These are phyloP conservation scores for Saturnia pavonia DNA, from an alignment of 2,888 invertebrate genomes.

Conservation along the genomic window DNA sequence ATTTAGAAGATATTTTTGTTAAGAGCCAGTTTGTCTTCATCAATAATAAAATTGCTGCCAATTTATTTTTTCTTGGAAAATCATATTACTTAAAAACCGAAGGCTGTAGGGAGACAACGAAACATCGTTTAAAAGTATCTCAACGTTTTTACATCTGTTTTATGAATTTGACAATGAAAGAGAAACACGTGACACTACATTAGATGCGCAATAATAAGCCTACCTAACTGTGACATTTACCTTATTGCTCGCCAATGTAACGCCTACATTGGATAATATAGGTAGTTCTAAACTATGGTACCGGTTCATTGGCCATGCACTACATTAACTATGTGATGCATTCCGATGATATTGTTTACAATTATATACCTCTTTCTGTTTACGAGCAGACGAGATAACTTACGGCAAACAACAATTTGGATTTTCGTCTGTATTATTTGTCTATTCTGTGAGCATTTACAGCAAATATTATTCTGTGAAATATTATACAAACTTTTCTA, in stretches of 20 bases:
- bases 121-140: background rate
- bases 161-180: too few relatives aligned
- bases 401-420: background rate
- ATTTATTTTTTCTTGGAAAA: background rate
- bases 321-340: slow-evolving; percentile 49
- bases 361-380: slow-evolving; percentile 26
- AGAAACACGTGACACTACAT: background rate
- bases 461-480: too few relatives aligned
- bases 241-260: slow-evolving; percentile 48
- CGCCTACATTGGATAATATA: slow-evolving; percentile 28
- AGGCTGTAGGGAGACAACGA: slow-evolving; percentile 22
- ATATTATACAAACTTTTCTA: too few relatives aligned
- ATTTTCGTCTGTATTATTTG: background rate
- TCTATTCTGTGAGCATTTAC: too few relatives aligned
- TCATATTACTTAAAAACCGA: slow-evolving; percentile 10
- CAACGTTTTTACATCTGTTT: too few relatives aligned
- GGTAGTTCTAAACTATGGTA: background rate
- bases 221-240: slow-evolving; percentile 30
- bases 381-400: slow-evolving; percentile 27
- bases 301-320: slow-evolving; percentile 51
- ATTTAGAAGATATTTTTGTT: background rate
- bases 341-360: slow-evolving; percentile 43
- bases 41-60: background rate
- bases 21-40: background rate
- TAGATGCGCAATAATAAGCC: slow-evolving; percentile 44